Evolutionary conservation across 2,113 vertebrate genomes (phyloP).

Genomic region (Lynx canadensis): DNA sequence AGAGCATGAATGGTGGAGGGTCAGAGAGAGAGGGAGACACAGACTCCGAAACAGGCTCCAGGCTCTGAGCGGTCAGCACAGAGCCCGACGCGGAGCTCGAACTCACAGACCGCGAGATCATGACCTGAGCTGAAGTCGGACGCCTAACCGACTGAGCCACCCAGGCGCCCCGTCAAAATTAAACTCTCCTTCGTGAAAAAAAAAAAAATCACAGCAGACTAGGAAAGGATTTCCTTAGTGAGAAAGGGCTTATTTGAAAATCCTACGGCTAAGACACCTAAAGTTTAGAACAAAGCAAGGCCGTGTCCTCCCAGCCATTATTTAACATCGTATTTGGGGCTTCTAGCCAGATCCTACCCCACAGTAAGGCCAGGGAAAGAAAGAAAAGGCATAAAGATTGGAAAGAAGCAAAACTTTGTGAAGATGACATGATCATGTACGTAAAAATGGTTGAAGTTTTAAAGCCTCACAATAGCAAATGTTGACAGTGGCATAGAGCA

Average conservation of each 20-base stretch:
- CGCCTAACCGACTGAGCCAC: too few species aligned
- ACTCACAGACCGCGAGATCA: too few species aligned
- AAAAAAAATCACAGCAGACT: neutral
- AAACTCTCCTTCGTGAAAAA: neutral
- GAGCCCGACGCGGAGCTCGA: too few species aligned
- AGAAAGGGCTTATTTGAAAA: neutral
- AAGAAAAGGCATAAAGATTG: neutral
- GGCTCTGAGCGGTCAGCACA: too few species aligned
- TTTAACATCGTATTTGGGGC: neutral
- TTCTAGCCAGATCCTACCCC: neutral
- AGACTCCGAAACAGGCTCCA: too few species aligned
- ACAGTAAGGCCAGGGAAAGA: neutral
- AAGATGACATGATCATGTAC: neutral
- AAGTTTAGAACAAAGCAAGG: neutral
- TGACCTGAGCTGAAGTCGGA: too few species aligned
- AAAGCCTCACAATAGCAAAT: neutral
- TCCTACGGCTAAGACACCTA: neutral
- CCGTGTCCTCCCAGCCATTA: neutral
- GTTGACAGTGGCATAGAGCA: neutral
- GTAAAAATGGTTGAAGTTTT: conserved; percentile 11
- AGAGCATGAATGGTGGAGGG: too few species aligned
- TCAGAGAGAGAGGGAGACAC: too few species aligned
- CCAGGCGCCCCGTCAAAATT: neutral
- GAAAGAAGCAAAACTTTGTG: neutral
- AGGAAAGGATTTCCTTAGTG: neutral